phyloP scores from a whole-genome alignment of 2,888 invertebrate species.

The Dione vanillae region DNA sequence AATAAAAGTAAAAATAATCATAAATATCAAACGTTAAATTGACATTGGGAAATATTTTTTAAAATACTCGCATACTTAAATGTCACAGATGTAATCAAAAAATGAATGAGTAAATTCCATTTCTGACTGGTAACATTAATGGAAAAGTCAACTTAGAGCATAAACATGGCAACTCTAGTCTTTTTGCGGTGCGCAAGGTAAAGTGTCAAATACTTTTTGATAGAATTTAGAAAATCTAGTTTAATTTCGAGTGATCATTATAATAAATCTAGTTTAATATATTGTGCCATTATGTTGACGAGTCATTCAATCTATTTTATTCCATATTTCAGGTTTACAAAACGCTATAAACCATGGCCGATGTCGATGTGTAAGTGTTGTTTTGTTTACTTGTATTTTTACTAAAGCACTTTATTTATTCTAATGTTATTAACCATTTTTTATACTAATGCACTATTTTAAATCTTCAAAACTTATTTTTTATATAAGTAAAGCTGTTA shows the following conservation, averaged over 20 bases:
- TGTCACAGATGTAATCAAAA: not conserved
- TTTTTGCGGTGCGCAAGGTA: constrained; percentile 83
- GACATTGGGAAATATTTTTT: constrained; percentile 10
- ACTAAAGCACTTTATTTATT: constrained; percentile 29
- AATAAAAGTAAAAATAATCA: constrained; percentile 24
- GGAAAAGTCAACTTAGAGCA: constrained; percentile 29
- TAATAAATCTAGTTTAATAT: constrained; percentile 50
- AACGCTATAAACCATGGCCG: constrained; percentile 87
- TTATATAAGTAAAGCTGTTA: not conserved
- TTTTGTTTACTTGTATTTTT: constrained; percentile 42
- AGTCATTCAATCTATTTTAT: constrained; percentile 61
- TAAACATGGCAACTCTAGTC: constrained; percentile 58
- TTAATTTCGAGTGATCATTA: constrained; percentile 65
- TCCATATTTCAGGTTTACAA: constrained; percentile 78
- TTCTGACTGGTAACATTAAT: constrained; percentile 1
- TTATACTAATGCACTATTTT: not conserved
- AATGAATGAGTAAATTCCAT: not conserved
- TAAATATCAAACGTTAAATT: constrained; percentile 16
- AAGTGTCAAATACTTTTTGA: constrained; percentile 74
- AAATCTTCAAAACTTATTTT: not conserved
- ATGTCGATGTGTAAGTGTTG: constrained; percentile 91
- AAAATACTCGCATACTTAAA: not conserved
- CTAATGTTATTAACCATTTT: not conserved
- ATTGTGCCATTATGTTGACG: constrained; percentile 52
- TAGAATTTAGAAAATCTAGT: constrained; percentile 68